Evolutionary conservation across 2,888 invertebrate genomes (phyloP).

Genomic region (Caenorhabditis sp.): DNA sequence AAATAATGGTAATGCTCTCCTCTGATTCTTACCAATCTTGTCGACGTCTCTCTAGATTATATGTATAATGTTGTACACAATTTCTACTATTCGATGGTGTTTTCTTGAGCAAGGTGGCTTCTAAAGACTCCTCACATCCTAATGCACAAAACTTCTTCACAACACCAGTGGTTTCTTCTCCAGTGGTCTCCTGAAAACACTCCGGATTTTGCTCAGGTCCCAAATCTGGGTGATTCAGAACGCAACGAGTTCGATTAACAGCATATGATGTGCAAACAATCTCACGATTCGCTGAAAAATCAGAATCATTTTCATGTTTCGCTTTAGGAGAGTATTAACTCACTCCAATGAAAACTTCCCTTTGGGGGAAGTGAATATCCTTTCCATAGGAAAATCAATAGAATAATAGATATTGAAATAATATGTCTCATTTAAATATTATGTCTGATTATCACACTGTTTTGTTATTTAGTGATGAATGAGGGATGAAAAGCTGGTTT

Average conservation of each 20-base stretch:
- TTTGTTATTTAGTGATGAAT: neutral
- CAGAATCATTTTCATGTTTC: no score
- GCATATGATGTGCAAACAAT: conserved; percentile 29
- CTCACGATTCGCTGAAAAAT: conserved; percentile 34
- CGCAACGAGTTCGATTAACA: conserved; percentile 50
- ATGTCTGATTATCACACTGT: neutral
- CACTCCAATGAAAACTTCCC: conserved; percentile 2
- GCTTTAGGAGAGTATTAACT: no score
- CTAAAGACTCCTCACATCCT: conserved; percentile 63
- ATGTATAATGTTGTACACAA: conserved; percentile 56
- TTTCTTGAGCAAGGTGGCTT: conserved; percentile 58
- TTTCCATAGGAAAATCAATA: neutral
- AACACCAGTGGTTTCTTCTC: conserved; percentile 41
- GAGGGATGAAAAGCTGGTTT: neutral
- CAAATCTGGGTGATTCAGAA: conserved; percentile 51
- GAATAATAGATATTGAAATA: neutral
- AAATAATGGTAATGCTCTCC: no score
- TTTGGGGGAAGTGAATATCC: neutral
- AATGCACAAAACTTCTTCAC: conserved; percentile 59
- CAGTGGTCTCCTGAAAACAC: conserved; percentile 62
- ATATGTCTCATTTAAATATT: neutral
- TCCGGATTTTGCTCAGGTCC: conserved; percentile 63
- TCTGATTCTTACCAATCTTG: conserved; percentile 62
- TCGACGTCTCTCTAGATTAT: conserved; percentile 60
- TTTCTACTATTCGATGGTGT: conserved; percentile 50